Base-by-base conservation (phyloP, 2,797 vertebrate species). In the Neoniphon sammara region DNA sequence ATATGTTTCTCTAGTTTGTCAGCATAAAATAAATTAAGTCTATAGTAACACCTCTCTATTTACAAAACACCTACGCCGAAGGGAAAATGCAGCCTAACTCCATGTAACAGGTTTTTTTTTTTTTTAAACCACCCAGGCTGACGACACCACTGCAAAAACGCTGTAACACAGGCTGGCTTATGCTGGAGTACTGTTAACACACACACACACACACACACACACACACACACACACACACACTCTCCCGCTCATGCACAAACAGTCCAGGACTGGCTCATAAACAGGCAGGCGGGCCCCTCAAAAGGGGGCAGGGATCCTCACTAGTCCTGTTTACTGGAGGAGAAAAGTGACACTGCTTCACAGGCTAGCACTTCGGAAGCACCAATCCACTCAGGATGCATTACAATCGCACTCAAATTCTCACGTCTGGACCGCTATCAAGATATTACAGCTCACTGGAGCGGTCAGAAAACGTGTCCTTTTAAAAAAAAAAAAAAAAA, bases 211-310 rank as follows among this genome's bases (percentile, higher is more conserved):
- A 77, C 78, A 44, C 58, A 18, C 36, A n/a, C 60, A 27, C 53
- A 54, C 23, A 59, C 62, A 61, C 80, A 68, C 75, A 71, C 73
- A 57, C 47, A 39, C 50, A 53, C 57, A 18, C 46, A 25, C 34
- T 9, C 57, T 55, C 66, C 75, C 88, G 82, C 90, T 75, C 85
- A 88, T 78, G 73, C 90, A 91, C 90, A 92, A 88, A 92, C 91
- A 91, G 87, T 83, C 81, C 77, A 34, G 66, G 84, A 89, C 89
- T 87, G 83, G 86, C 91, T 92, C 90, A 92, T 93, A 94, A 94
- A 94, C 91, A 94, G 89, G 82, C 93, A 90, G 90, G 87, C 86
- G 90, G 94, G 93, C 93, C 93, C 88, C 93, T 92, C 75, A 90
- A 84, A 91, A 89, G 88, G 91, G 93, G 94, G 92, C 87, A 90